A percentile compares a stretch with the other conserved stretches of the same genome.
Evolutionary conservation across 2,797 vertebrate species (phyloP).

Genomic region (Limosa lapponica): DNA sequence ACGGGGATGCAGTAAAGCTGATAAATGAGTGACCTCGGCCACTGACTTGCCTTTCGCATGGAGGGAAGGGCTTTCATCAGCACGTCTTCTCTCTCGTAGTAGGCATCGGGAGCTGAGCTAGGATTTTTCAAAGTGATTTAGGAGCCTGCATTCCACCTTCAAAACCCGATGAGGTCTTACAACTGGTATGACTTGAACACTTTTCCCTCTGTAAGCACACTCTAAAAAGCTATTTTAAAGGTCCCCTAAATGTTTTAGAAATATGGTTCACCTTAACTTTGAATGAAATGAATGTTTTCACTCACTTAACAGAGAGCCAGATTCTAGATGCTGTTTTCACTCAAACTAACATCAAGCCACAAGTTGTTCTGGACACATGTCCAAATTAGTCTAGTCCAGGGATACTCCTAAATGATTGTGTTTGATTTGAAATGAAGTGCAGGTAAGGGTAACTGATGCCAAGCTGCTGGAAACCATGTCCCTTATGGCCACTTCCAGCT

Average conservation of each 20-base stretch:
- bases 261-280: neutral
- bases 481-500: neutral
- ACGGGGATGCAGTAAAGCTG: constrained; percentile 32
- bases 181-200: neutral
- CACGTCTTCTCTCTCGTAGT: neutral
- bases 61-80: neutral
- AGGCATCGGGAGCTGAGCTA: neutral
- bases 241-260: neutral
- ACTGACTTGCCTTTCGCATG: neutral
- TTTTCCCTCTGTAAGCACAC: neutral
- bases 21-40: neutral
- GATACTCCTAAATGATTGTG: neutral
- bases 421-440: neutral
- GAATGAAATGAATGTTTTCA: neutral
- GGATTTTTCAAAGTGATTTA: neutral
- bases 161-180: neutral
- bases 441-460: neutral
- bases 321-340: neutral
- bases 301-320: neutral
- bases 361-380: neutral
- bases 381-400: neutral
- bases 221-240: neutral
- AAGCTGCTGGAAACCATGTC: neutral
- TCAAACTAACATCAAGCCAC: neutral
- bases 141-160: neutral